Conservation (phyloP, 1,140 invertebrate species). For the Scaptodrosophila lebanonensis region DNA sequence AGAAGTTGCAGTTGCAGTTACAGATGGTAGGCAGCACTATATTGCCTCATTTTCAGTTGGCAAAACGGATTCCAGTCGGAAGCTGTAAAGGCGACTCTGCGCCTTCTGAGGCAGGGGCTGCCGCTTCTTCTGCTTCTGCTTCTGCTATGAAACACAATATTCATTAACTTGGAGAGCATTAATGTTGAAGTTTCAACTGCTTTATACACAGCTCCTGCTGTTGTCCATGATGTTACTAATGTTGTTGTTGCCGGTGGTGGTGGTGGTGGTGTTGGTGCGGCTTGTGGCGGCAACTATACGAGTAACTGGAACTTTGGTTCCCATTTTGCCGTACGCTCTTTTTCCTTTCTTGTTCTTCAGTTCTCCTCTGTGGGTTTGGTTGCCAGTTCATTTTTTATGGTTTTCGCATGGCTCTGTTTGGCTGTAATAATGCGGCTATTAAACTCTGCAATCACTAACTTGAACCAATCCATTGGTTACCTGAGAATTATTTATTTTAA, state of each 20-base stretch:
- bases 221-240: not conserved
- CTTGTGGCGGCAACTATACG: slow-evolving; percentile 10
- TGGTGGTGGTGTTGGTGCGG: not conserved
- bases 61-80: slow-evolving; percentile 70
- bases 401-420: slow-evolving; percentile 57
- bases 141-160: slow-evolving; percentile 74
- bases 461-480: slow-evolving; percentile 67
- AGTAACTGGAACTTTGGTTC: slow-evolving; percentile 29
- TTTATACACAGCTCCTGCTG: slow-evolving; percentile 33
- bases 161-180: slow-evolving; percentile 70
- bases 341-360: not conserved
- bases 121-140: no score
- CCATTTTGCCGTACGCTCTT: slow-evolving; percentile 2
- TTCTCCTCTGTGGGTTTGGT: slow-evolving; percentile 27
- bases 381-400: slow-evolving; percentile 58
- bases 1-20: no score
- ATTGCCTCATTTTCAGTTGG: slow-evolving; percentile 12
- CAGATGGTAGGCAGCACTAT: no score
- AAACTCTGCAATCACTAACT: slow-evolving; percentile 61
- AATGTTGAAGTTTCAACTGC: slow-evolving; percentile 49
- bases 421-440: slow-evolving; percentile 67
- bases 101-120: slow-evolving; percentile 60
- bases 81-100: slow-evolving; percentile 57
- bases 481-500: slow-evolving; percentile 39
- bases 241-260: slow-evolving; percentile 3